phyloP scores from a whole-genome alignment of 2,113 vertebrate genomes.

The Rousettus leschenaultii region DNA sequence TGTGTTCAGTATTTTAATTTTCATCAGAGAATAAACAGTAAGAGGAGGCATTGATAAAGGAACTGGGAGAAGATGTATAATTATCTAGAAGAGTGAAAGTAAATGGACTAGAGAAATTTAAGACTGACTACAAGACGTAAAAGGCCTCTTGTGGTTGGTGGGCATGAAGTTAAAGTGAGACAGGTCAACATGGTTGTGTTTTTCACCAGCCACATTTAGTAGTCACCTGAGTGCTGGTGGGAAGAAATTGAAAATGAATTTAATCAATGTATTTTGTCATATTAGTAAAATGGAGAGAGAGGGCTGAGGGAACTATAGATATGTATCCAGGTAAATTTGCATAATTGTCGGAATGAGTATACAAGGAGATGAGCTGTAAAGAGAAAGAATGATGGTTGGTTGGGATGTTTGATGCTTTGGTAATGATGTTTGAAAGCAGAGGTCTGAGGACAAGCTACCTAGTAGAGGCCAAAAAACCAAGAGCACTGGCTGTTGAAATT shows the following conservation, averaged over 20 bases:
- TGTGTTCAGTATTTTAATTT: not conserved
- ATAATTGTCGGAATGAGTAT: not conserved
- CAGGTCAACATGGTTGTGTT: not conserved
- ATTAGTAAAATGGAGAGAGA: not conserved
- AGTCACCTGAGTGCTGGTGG: not conserved
- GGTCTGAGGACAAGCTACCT: not conserved
- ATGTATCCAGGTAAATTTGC: not conserved
- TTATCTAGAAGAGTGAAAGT: not conserved
- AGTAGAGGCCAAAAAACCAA: not conserved
- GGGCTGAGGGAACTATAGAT: not conserved
- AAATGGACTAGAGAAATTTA: not conserved
- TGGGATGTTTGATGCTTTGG: not conserved
- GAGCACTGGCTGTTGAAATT: not conserved
- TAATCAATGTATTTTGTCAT: not conserved
- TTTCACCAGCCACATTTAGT: not conserved
- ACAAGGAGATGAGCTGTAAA: not conserved
- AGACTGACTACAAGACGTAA: not conserved
- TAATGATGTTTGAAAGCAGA: not conserved
- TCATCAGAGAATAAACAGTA: not conserved
- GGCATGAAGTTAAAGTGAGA: not conserved
- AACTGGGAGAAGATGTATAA: not conserved
- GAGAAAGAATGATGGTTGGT: not conserved
- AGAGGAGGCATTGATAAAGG: not conserved
- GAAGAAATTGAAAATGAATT: not conserved
- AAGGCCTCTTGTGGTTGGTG: not conserved